phyloP scores from a whole-genome alignment of 2,113 vertebrate genomes.

The Rattus rattus region DNA sequence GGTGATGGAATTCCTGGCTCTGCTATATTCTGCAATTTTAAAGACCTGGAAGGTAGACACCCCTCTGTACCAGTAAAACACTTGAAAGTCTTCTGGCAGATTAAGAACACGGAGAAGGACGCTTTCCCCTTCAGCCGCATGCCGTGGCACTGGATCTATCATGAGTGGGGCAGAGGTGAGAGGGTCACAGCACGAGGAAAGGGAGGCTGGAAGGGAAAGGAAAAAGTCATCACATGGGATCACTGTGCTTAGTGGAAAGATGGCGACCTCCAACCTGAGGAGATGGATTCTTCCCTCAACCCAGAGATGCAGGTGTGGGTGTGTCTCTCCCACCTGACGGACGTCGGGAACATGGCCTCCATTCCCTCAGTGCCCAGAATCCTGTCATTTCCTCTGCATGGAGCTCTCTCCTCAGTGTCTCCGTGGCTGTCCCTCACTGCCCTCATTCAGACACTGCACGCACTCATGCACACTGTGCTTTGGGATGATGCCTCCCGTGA shows the following conservation, averaged over 20 bases:
- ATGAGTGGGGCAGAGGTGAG: too few species aligned
- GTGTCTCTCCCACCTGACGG: background rate
- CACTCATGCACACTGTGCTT: background rate
- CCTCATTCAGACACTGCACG: background rate
- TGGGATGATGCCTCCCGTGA: too few species aligned
- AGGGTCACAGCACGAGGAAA: background rate
- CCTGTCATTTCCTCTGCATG: background rate
- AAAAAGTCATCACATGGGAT: background rate
- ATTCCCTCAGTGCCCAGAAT: background rate
- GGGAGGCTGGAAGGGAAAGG: background rate
- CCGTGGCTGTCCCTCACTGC: background rate
- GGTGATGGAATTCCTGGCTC: background rate
- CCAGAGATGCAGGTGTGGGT: background rate
- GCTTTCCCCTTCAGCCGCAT: too few species aligned
- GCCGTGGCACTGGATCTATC: too few species aligned
- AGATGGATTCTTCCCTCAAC: background rate
- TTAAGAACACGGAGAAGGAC: background rate
- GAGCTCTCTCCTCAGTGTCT: background rate
- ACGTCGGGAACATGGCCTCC: background rate
- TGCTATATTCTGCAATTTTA: background rate
- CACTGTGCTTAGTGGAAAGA: background rate
- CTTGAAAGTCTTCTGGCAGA: background rate
- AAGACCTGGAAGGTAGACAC: fast-evolving
- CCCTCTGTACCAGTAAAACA: background rate
- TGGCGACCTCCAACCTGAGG: background rate